These are phyloP conservation scores for Syngnathus floridae DNA, from an alignment of 2,113 vertebrate species.

Conservation along the genomic window DNA sequence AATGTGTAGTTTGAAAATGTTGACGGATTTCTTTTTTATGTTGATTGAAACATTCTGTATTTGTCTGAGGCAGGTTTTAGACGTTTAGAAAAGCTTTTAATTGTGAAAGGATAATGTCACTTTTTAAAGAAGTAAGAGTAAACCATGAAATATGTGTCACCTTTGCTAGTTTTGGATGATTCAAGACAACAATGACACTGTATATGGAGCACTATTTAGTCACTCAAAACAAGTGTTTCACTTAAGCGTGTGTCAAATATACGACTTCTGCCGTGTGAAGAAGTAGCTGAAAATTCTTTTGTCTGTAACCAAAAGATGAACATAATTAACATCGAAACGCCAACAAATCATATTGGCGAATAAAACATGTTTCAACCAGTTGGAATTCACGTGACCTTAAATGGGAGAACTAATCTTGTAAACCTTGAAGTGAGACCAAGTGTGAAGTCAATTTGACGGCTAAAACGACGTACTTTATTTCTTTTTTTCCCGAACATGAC, in stretches of 20 bases:
- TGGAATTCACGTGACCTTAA: too few species aligned
- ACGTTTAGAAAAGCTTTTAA: constrained; percentile 95
- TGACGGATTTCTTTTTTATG: constrained; percentile 89
- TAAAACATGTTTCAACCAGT: background rate
- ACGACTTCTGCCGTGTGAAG: background rate
- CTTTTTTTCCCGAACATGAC: too few species aligned
- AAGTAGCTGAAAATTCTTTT: background rate
- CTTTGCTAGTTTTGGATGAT: background rate
- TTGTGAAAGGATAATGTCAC: constrained; percentile 84
- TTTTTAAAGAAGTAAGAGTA: constrained; percentile 96
- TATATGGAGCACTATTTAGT: background rate
- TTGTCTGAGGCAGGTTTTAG: constrained; percentile 93
- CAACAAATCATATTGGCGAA: background rate
- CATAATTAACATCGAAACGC: background rate
- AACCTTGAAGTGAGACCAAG: too few species aligned
- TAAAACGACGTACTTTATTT: too few species aligned
- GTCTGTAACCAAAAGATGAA: background rate
- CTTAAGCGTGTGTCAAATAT: background rate
- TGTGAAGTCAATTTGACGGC: too few species aligned
- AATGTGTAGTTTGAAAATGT: constrained; percentile 98
- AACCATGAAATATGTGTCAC: constrained; percentile 80
- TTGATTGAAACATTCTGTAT: constrained; percentile 92
- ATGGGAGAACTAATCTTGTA: too few species aligned
- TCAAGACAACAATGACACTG: background rate
- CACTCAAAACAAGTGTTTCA: background rate